phyloP scores from a whole-genome alignment of 2,113 vertebrate genomes.

The Triplophysa rosa region DNA sequence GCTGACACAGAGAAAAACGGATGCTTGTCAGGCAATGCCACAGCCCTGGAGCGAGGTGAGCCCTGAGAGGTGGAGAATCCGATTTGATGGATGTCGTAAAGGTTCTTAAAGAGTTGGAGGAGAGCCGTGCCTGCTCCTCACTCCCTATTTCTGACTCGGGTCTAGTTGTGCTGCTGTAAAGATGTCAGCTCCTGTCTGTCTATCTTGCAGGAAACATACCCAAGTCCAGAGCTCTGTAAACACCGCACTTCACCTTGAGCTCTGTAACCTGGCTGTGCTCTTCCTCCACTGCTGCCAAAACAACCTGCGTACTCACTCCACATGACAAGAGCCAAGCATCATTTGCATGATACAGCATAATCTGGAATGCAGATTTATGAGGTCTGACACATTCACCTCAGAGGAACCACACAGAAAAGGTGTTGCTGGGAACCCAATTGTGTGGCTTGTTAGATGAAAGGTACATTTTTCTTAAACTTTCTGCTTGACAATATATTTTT shows the following conservation, averaged over 20 bases:
- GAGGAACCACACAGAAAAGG: neutral
- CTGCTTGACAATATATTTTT: too few species aligned
- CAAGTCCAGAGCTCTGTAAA: constrained; percentile 25
- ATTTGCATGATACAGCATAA: constrained; percentile 20
- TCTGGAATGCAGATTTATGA: constrained; percentile 9
- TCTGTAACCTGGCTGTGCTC: neutral
- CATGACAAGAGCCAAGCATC: neutral
- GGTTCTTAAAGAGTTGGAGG: neutral
- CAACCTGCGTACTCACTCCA: neutral
- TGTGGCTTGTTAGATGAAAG: constrained; percentile 6
- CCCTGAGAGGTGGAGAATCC: constrained; percentile 14
- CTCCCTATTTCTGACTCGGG: constrained; percentile 15
- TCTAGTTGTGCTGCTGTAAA: constrained; percentile 18
- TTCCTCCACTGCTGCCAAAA: constrained; percentile 33
- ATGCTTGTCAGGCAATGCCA: constrained; percentile 6
- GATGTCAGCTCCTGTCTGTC: constrained; percentile 45
- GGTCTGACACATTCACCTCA: constrained; percentile 8
- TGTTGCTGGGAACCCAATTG: constrained; percentile 5
- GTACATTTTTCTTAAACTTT: neutral
- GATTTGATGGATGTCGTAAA: constrained; percentile 13
- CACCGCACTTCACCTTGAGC: constrained; percentile 37
- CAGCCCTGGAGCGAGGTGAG: neutral
- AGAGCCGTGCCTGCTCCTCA: neutral
- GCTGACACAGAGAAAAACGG: constrained; percentile 6
- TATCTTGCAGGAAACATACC: constrained; percentile 27